Base-by-base conservation (phyloP, 2,888 invertebrate genomes). In the Chymomyza procnemis region DNA sequence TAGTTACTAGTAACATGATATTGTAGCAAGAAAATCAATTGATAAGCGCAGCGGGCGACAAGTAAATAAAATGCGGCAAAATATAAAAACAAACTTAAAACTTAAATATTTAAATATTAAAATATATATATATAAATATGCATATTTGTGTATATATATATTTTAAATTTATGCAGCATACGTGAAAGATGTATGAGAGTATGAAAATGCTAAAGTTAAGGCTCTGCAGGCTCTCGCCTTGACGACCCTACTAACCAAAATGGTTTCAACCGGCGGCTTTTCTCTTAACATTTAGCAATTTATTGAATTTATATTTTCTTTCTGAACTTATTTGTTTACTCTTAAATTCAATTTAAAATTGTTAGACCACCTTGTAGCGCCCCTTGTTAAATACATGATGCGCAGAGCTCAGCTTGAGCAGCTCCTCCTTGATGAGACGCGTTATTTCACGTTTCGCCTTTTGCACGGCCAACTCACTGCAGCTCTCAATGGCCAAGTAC, bases 401-500 rank as follows among this genome's bases (percentile, higher is more conserved):
- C 5, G 96, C 94, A 0, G 96, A 95, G 14, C 96, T 96, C 75
- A 99, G 92, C 91, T 98, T 97, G 56, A 99, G 94, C 64, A 99
- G 93, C 89, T 99, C 99, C 91, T 99, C 99, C 90, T 99, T 99
- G 89, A 99, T 98, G 64, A 99, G 94, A 30, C 99, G 94, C 0
- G 98, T 97, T 64, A 99, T 98, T 92, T 99, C 99, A 2, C 97
- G 96, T 91, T 98, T 98, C 1, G 99, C 99, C 90, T 97, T 97
- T 63, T 97, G 96, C 12, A 99, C 97, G 1, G 99, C 97, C 74
- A 99, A 93, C 90, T 99, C 99, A 86, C 97, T 97, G 2, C 98
- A 98, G 83, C 99, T 98, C 90, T 99, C 99, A 81, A 99, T 98
- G n/a, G 99, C 98, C 76, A 99, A 93, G 91, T 99, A 99, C 0